Base-by-base conservation (phyloP, 2,113 vertebrate species). In the Strigops habroptila region DNA sequence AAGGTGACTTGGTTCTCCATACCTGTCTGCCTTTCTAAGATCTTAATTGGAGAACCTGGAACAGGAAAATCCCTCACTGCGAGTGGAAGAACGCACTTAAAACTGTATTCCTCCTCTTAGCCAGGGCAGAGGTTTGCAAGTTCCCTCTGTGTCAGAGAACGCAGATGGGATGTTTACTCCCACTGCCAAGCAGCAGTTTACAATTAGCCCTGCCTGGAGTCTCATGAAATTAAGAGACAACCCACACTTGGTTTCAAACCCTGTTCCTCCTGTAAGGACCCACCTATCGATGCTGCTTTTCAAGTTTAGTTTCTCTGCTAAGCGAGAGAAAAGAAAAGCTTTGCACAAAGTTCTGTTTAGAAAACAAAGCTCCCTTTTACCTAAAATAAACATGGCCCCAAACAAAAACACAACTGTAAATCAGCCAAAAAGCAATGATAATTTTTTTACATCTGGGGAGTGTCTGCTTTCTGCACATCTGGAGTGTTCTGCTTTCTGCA, bases 121-220 rank as follows among this genome's bases (percentile, higher is more conserved):
- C 41, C 57, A 52, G 35, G 10, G 12, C 57, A 91, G 86, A 57
- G 43, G 35, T 82, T 65, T 88, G 30, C 67, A 95, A 93, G 48
- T 43, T 82, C 44, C 37, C 53, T 88, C 43, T 37, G 21, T 1
- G 1, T 25, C 52, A 86, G n/a, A 79, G 43, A 93, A 49, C 4
- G 13, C 48, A 70, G 69, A 70, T 33, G 35, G 57, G 65, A 86
- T 92, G 57, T 95, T 91, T 94, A 92, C 44, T 90, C 8, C 27
- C 35, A 37, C 41, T 90, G 84, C 78, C 75, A 92, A 86, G 69
- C 76, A 95, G 60, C 88, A 53, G 63, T 83, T 95, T 94, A 93
- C 84, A 95, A 94, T 95, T 88, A 97, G 84, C 62, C 39, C 52
- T 94, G 90, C 64, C 83, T 79, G 67, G 87, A 88, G 68, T 33